phyloP scores from a whole-genome alignment of 2,888 invertebrate species.

The Tuta absoluta region DNA sequence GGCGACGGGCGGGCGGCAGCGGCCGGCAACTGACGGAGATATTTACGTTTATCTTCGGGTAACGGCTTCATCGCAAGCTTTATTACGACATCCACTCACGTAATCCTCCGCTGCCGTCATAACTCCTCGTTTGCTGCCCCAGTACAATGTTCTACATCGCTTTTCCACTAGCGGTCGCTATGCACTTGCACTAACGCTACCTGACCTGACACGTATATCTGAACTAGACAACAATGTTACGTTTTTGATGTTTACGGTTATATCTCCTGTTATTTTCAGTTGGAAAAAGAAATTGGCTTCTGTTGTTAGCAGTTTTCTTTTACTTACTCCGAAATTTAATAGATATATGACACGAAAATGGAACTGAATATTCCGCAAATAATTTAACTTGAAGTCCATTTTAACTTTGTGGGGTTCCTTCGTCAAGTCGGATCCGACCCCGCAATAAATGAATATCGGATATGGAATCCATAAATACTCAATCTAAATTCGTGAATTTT shows the following conservation, averaged over 20 bases:
- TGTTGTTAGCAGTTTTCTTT: neutral
- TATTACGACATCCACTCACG: conserved; percentile 82
- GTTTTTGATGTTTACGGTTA: neutral
- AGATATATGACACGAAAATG: neutral
- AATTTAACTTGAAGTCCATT: conserved; percentile 46
- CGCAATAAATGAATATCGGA: conserved; percentile 68
- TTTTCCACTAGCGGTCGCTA: conserved; percentile 59
- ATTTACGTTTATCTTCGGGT: conserved; percentile 81
- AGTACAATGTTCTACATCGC: conserved; percentile 75
- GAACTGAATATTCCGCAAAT: conserved; percentile 33
- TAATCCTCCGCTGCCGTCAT: conserved; percentile 79
- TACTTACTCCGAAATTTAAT: neutral
- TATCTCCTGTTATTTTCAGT: neutral
- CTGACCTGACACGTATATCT: conserved; percentile 14
- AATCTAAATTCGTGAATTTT: conserved; percentile 73
- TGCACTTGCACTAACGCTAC: conserved; percentile 46
- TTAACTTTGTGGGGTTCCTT: conserved; percentile 43
- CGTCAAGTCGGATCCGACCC: conserved; percentile 52
- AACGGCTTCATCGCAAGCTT: conserved; percentile 82
- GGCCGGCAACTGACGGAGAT: conserved; percentile 72
- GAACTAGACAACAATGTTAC: conserved; percentile 6
- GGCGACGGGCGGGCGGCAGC: conserved; percentile 44
- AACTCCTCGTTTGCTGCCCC: conserved; percentile 77
- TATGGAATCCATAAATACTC: conserved; percentile 72
- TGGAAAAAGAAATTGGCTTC: neutral